Base-by-base conservation (phyloP, 2,113 vertebrate species). In the Phylloscopus trochilus region DNA sequence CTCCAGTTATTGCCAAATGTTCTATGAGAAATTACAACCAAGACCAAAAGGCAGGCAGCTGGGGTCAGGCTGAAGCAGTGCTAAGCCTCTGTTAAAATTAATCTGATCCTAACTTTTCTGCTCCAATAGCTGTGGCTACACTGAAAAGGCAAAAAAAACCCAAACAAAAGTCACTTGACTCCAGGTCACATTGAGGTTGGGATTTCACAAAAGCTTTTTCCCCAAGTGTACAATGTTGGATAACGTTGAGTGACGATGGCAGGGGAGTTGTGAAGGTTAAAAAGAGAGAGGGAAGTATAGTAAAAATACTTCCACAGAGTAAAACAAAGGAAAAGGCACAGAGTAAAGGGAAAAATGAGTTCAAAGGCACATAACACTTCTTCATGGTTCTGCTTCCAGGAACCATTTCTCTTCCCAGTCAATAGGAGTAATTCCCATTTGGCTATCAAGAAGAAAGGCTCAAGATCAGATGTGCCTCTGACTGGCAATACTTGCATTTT, bases 21-120 rank as follows among this genome's bases (percentile, higher is more conserved):
- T 89, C 43, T 31, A 3, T 33, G 41, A 75, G 81, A 79, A 76
- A 75, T 68, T 24, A 33, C 11, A 81, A 68, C 69, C 83, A 81
- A 94, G 70, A 76, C 62, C 55, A 82, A 77, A 89, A 92, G 43
- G 70, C 90, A 97, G 96, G 94, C 86, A 94, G 89, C 0, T 73
- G 94, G 51, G 87, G 82, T 93, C 88, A 97, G 93, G 96, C 96
- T 97, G 96, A 88, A 98, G 97, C 95, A 97, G 95, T 15, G 26
- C 90, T 95, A 97, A 92, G 88, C 93, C 93, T 97, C 67, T 96
- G 75, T 68, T 91, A 51, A 64, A 79, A 69, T 77, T 88, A 89
- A 89, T 80, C 51, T 78, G 37, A 63, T 56, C n/a, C 66, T 92
- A 93, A 83, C 66, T 87, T 82, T 66, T 87, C 87, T 91, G 63